These are phyloP conservation scores for Drosophila nr. perissopoda DNA, from an alignment of 2,888 invertebrate genomes.

Conservation along the genomic window DNA sequence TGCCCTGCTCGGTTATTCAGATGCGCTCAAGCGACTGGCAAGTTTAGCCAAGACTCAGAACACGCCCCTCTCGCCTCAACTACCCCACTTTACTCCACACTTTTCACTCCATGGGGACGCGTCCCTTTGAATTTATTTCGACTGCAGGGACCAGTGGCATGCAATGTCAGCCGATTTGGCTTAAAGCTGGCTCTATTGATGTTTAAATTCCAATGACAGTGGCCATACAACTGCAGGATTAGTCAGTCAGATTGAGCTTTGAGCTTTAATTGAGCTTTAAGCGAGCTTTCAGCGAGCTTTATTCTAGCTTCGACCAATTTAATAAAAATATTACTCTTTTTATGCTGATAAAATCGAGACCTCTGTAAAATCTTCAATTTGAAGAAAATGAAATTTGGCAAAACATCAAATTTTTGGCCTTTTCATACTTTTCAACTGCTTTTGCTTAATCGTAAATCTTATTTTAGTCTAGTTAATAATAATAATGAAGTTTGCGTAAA, in stretches of 20 bases:
- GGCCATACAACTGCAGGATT: not conserved
- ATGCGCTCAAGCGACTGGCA: slow-evolving; percentile 67
- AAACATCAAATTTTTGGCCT: no score
- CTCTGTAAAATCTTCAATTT: no score
- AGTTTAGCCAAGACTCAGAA: slow-evolving; percentile 20
- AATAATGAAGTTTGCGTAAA: not conserved
- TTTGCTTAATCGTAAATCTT: not conserved
- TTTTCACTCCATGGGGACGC: slow-evolving; percentile 7
- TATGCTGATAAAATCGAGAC: no score
- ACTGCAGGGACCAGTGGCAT: slow-evolving; percentile 56
- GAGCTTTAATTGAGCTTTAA: not conserved
- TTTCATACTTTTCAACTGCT: no score
- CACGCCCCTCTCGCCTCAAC: not conserved
- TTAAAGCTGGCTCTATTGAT: slow-evolving; percentile 40
- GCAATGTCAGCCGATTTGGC: slow-evolving; percentile 56
- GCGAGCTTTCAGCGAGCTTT: not conserved
- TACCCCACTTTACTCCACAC: not conserved
- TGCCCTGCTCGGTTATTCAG: slow-evolving; percentile 54
- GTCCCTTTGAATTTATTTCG: slow-evolving; percentile 56
- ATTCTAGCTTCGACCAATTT: not conserved
- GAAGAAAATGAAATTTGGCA: no score
- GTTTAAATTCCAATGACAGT: slow-evolving; percentile 41
- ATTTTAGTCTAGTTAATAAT: not conserved
- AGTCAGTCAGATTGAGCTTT: not conserved
- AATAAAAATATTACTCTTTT: no score